These are phyloP conservation scores for Coregonus suidteri DNA, from an alignment of 2,797 vertebrate genomes.

Conservation along the genomic window DNA sequence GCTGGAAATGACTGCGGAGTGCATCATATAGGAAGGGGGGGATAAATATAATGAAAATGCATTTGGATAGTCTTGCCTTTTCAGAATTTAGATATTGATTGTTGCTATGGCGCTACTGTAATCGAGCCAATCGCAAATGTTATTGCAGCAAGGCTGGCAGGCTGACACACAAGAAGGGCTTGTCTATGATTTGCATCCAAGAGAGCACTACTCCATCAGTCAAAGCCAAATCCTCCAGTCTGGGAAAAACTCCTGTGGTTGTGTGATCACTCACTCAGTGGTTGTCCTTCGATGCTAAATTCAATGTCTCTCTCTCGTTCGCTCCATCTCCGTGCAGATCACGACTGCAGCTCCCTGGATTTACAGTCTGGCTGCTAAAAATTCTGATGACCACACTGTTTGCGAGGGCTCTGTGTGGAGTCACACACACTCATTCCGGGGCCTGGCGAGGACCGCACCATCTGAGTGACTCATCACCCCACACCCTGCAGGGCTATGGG, in stretches of 20 bases:
- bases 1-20: slow-evolving; percentile 11
- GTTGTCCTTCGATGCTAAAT: slow-evolving; percentile 1
- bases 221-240: slow-evolving; percentile 14
- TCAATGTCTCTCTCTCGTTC: not conserved
- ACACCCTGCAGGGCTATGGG: slow-evolving; percentile 25
- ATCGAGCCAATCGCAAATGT: not conserved
- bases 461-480: slow-evolving; percentile 11
- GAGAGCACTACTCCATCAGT: not conserved
- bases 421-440: slow-evolving; percentile 25
- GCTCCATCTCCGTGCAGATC: not conserved
- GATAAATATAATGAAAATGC: not conserved
- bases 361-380: slow-evolving; percentile 20
- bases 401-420: slow-evolving; percentile 12
- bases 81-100: not conserved
- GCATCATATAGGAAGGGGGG: not conserved
- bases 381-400: slow-evolving; percentile 21
- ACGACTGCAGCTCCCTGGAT: slow-evolving; percentile 5
- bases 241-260: slow-evolving; percentile 5
- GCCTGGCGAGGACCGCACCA: not conserved
- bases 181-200: slow-evolving; percentile 5
- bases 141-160: not conserved
- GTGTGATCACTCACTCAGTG: slow-evolving; percentile 19
- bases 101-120: slow-evolving; percentile 5
- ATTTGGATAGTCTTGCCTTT: not conserved
- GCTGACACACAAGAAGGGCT: not conserved